phyloP scores from a whole-genome alignment of 2,888 invertebrate species.

The Coenonympha arcania region DNA sequence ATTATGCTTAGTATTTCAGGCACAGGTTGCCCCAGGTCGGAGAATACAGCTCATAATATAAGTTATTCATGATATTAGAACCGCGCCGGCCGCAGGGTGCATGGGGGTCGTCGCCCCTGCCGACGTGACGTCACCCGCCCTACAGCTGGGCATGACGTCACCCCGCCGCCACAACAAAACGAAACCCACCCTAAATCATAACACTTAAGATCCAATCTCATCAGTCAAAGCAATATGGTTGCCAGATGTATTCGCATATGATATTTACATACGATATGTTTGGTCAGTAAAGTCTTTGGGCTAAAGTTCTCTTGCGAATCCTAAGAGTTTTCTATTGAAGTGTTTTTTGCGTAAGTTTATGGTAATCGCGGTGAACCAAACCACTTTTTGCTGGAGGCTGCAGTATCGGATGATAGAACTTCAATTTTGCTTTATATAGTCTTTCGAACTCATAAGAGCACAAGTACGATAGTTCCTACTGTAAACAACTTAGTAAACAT shows the following conservation, averaged over 20 bases:
- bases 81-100: slow-evolving; percentile 40
- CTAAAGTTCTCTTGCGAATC: slow-evolving; percentile 44
- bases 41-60: slow-evolving; percentile 47
- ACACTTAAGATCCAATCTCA: slow-evolving; percentile 54
- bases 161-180: slow-evolving; percentile 48
- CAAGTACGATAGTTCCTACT: no score
- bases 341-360: no score
- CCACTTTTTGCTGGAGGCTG: no score
- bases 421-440: no score
- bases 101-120: slow-evolving; percentile 58
- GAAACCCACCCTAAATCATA: slow-evolving; percentile 47
- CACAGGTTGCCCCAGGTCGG: slow-evolving; percentile 66
- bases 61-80: slow-evolving; percentile 62
- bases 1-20: slow-evolving; percentile 32
- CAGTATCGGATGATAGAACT: no score
- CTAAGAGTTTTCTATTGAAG: no score
- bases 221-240: slow-evolving; percentile 41
- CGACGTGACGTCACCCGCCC: slow-evolving; percentile 69
- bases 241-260: slow-evolving; percentile 53
- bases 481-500: no score
- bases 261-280: slow-evolving; percentile 55
- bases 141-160: slow-evolving; percentile 72
- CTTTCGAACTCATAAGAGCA: no score
- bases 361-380: no score
- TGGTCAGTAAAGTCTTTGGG: slow-evolving; percentile 45